phyloP scores from a whole-genome alignment of 2,797 vertebrate species.

The Bradypus variegatus region DNA sequence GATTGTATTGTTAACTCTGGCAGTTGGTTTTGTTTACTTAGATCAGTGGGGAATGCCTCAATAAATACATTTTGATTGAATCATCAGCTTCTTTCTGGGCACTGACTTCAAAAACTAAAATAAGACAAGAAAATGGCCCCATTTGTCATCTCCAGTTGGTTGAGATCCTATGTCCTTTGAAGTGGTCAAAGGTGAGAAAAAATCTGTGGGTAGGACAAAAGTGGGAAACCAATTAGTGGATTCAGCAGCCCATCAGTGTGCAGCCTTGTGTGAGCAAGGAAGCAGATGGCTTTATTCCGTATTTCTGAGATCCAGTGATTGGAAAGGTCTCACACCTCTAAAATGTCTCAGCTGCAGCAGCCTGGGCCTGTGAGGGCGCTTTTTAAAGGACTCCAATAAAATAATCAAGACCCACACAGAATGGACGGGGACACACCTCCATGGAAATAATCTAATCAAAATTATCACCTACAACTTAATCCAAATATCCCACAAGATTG shows the following conservation, averaged over 20 bases:
- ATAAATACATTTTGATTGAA: not conserved
- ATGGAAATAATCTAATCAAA: no score
- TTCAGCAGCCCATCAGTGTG: not conserved
- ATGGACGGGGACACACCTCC: no score
- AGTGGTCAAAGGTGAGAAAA: not conserved
- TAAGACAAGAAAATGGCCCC: not conserved
- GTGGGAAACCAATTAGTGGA: not conserved
- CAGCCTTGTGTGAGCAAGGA: not conserved
- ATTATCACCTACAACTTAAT: no score
- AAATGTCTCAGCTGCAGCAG: no score
- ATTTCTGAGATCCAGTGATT: not conserved
- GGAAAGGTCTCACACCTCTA: not conserved
- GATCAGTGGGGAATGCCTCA: not conserved
- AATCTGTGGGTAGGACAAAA: not conserved
- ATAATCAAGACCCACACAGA: no score
- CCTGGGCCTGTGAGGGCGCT: no score
- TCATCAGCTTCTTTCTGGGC: not conserved
- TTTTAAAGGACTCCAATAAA: no score
- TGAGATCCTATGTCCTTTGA: not conserved
- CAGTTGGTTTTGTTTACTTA: not conserved
- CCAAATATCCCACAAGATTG: no score
- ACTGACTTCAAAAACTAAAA: not conserved
- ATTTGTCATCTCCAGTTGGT: not conserved
- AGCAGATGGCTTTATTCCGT: not conserved
- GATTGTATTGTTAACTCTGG: not conserved